Evolutionary conservation across 1,140 invertebrate genomes (phyloP).

Genomic region (Drosophila pallidifrons): DNA sequence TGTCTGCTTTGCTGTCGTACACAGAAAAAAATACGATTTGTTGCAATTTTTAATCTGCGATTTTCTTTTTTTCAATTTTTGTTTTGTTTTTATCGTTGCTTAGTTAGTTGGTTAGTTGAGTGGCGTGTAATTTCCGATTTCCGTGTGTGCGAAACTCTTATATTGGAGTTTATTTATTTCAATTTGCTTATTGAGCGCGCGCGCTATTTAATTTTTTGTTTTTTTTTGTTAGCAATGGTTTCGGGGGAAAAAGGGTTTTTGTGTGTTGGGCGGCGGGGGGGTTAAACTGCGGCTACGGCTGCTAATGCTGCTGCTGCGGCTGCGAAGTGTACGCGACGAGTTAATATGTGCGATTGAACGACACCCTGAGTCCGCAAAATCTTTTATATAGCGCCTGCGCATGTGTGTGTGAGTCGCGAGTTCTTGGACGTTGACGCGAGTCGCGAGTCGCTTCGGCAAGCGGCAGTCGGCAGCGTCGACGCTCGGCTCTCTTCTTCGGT

Average conservation of each 20-base stretch:
- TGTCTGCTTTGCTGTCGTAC: slow-evolving; percentile 3
- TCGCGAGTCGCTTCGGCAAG: background rate
- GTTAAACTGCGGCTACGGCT: slow-evolving; percentile 33
- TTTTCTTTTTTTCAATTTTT: slow-evolving; percentile 11
- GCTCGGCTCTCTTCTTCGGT: slow-evolving; percentile 27
- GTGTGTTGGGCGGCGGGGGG: slow-evolving; percentile 5
- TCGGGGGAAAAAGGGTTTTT: slow-evolving; percentile 14
- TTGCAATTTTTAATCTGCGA: slow-evolving; percentile 22
- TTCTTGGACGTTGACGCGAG: slow-evolving; percentile 39
- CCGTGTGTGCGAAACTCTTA: slow-evolving; percentile 11
- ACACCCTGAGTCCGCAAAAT: slow-evolving; percentile 4
- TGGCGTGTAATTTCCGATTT: background rate
- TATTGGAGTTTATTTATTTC: slow-evolving; percentile 7
- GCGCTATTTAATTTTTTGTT: slow-evolving; percentile 5
- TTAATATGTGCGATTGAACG: slow-evolving; percentile 61
- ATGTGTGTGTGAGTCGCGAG: slow-evolving; percentile 35
- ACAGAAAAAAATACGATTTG: slow-evolving; percentile 40
- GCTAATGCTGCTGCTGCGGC: slow-evolving; percentile 32
- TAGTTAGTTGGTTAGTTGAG: slow-evolving; percentile 39
- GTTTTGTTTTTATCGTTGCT: slow-evolving; percentile 23
- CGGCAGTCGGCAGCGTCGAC: too few species aligned
- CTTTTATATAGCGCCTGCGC: slow-evolving; percentile 51
- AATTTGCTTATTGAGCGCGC: slow-evolving; percentile 21
- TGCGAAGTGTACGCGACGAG: slow-evolving; percentile 61
- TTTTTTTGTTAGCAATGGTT: slow-evolving; percentile 8